Percentiles rank a stretch among this genome's conserved stretches.
Evolutionary conservation across 2,113 vertebrate genomes (phyloP).

Genomic region (Oreochromis tanganicae): DNA sequence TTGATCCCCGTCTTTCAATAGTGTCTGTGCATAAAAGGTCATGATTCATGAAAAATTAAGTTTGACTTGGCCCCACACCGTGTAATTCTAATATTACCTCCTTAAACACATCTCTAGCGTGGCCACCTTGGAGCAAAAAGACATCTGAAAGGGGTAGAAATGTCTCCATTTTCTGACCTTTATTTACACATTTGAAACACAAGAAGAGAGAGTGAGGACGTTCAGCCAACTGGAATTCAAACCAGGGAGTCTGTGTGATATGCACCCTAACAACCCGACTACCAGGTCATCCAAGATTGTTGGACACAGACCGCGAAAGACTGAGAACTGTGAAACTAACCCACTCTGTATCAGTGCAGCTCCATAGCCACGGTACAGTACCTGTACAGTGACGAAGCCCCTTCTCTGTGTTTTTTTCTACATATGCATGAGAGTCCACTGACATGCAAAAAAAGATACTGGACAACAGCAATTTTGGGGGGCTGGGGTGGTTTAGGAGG

Average conservation of each 20-base stretch:
- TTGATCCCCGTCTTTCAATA: not conserved
- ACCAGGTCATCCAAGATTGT: rapidly evolving
- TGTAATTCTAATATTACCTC: not conserved
- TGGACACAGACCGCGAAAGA: rapidly evolving
- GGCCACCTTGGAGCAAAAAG: not conserved
- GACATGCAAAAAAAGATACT: not conserved
- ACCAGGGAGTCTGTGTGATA: not conserved
- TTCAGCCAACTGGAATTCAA: not conserved
- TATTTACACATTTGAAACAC: not conserved
- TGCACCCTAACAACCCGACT: not conserved
- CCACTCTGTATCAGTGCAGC: not conserved
- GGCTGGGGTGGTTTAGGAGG: not conserved
- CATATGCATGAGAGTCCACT: not conserved
- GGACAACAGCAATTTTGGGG: not conserved
- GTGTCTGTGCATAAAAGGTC: not conserved
- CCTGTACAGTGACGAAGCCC: not conserved
- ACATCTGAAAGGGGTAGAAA: rapidly evolving
- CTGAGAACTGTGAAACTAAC: not conserved
- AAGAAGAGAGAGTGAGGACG: not conserved
- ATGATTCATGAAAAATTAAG: not conserved
- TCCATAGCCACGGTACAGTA: rapidly evolving
- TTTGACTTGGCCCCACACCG: not conserved
- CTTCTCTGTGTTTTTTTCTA: rapidly evolving
- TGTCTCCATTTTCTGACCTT: not conserved
- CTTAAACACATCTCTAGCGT: not conserved